A percentile compares a stretch with the other conserved stretches of the same genome.
Evolutionary conservation across 2,113 vertebrate species (phyloP).

Genomic region (Pleuronectes platessa): DNA sequence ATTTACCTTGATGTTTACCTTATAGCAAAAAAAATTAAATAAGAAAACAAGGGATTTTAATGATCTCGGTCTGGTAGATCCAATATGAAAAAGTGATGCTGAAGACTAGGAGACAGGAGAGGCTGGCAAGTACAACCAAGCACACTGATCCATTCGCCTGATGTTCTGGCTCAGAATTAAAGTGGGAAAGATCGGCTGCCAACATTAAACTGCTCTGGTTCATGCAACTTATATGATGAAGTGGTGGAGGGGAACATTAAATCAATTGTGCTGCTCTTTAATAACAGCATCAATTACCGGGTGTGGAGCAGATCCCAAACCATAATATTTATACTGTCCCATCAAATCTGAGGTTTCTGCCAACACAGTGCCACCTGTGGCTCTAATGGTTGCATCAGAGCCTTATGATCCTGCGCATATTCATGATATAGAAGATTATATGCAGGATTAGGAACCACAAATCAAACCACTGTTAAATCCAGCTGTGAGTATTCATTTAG

Average conservation of each 20-base stretch:
- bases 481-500: background rate
- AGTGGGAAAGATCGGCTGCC: constrained; percentile 30
- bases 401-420: constrained; percentile 14
- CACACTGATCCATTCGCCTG: constrained; percentile 55
- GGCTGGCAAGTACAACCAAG: constrained; percentile 16
- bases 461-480: background rate
- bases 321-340: constrained; percentile 24
- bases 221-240: constrained; percentile 49
- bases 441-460: background rate
- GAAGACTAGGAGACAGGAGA: constrained; percentile 24
- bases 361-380: constrained; percentile 35
- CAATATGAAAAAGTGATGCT: constrained; percentile 25
- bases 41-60: background rate
- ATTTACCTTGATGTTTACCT: constrained; percentile 1
- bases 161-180: constrained; percentile 58
- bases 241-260: constrained; percentile 50
- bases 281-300: constrained; percentile 42
- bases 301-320: constrained; percentile 26
- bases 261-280: constrained; percentile 54
- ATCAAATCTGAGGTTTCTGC: constrained; percentile 16
- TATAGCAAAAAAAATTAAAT: background rate
- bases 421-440: background rate
- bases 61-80: constrained; percentile 3
- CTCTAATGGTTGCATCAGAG: background rate
- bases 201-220: constrained; percentile 40